Percentiles rank a stretch among this genome's conserved stretches.
Conservation (phyloP, 2,113 vertebrate genomes). For the Zosterops borbonicus region DNA sequence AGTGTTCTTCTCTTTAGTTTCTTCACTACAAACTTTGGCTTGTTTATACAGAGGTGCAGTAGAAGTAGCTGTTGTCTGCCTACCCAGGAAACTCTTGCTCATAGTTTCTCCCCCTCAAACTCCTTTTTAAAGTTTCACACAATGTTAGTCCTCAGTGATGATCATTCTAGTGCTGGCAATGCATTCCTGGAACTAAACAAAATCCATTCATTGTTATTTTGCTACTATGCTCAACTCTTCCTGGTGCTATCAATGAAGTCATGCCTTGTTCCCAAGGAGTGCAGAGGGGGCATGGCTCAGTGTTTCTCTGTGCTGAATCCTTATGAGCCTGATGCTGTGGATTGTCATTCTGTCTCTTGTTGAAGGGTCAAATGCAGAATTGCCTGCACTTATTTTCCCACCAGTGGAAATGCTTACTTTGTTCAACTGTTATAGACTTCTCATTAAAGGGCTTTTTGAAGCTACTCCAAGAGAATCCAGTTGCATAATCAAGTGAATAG, state of each 20-base stretch:
- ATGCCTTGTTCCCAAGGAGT: conserved; percentile 24
- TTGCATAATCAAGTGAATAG: conserved; percentile 58
- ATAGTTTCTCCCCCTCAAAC: not conserved
- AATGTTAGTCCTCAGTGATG: not conserved
- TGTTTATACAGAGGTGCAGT: not conserved
- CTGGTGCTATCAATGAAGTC: conserved; percentile 28
- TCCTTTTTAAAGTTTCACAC: not conserved
- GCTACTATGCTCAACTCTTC: not conserved
- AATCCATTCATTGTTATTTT: not conserved
- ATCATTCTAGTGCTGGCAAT: not conserved
- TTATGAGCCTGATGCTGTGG: conserved; percentile 6
- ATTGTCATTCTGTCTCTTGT: conserved; percentile 4
- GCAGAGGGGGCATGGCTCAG: not conserved
- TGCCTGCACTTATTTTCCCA: conserved; percentile 23
- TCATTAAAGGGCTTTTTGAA: conserved; percentile 36
- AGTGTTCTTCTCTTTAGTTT: not conserved
- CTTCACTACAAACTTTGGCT: not conserved
- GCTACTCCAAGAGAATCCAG: conserved; percentile 35
- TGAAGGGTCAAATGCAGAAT: conserved; percentile 10
- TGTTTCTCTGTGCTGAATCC: conserved; percentile 27
- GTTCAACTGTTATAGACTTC: conserved; percentile 12
- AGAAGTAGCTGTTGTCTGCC: not conserved
- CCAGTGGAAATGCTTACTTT: conserved; percentile 51
- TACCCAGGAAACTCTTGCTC: not conserved
- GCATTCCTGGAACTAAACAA: not conserved